phyloP scores from a whole-genome alignment of 2,797 vertebrate genomes.

The Myotis daubentonii region DNA sequence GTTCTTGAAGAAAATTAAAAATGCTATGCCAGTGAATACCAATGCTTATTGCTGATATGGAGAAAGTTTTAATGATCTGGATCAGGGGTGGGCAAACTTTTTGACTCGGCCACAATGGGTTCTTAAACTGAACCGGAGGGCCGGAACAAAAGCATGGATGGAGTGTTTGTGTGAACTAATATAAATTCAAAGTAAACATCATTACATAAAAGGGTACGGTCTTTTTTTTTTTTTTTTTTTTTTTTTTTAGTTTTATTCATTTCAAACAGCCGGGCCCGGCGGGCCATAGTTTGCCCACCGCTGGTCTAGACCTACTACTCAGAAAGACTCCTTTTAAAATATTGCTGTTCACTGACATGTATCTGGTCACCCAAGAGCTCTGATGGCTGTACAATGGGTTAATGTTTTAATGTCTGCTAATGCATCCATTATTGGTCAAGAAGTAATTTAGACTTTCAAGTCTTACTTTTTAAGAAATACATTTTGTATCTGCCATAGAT shows the following conservation, averaged over 20 bases:
- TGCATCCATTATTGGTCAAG: not conserved
- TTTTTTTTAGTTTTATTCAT: too few relatives aligned
- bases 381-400: not conserved
- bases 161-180: too few relatives aligned
- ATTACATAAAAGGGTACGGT: too few relatives aligned
- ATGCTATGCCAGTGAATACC: not conserved
- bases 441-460: not conserved
- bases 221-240: too few relatives aligned
- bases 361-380: not conserved
- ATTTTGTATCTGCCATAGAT: not conserved
- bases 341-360: not conserved
- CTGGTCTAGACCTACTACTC: not conserved
- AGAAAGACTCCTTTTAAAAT: not conserved
- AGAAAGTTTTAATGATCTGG: not conserved
- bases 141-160: too few relatives aligned
- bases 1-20: not conserved
- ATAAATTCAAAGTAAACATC: too few relatives aligned
- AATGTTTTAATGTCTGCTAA: not conserved
- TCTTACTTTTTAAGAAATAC: not conserved
- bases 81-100: too few relatives aligned
- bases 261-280: too few relatives aligned
- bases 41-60: not conserved
- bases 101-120: too few relatives aligned
- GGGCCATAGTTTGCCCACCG: too few relatives aligned
- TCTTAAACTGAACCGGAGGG: too few relatives aligned